Percentiles rank a stretch among this genome's conserved stretches.
phyloP scores from a whole-genome alignment of 2,888 invertebrate genomes.

The Resseliella maxima region DNA sequence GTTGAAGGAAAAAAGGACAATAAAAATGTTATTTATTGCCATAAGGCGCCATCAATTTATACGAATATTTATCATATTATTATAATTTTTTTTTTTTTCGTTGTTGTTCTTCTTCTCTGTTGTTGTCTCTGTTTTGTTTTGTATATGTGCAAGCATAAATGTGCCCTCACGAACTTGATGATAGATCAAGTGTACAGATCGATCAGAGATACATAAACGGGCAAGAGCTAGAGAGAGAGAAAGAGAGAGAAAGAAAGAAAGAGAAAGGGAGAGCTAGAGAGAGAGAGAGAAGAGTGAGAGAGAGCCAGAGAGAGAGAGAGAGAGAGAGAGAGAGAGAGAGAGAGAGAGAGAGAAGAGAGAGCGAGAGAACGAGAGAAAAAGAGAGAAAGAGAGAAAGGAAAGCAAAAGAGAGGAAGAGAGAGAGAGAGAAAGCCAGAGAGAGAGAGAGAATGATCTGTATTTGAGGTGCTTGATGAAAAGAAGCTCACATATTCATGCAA shows the following conservation, averaged over 20 bases:
- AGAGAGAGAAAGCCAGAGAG: no score
- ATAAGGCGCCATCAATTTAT: conserved; percentile 56
- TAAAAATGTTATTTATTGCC: conserved; percentile 54
- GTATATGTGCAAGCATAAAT: neutral
- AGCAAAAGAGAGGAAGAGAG: no score
- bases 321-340: no score
- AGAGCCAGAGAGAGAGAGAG: no score
- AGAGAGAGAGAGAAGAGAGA: no score
- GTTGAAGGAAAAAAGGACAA: conserved; percentile 47
- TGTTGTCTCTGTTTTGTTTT: neutral
- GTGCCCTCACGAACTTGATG: conserved; percentile 26
- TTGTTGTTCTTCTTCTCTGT: no score
- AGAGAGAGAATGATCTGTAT: neutral
- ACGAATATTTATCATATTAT: conserved; percentile 56
- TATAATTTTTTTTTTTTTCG: conserved; percentile 49
- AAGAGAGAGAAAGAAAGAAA: no score
- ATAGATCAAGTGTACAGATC: conserved; percentile 42
- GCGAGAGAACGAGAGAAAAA: neutral
- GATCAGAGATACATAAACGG: neutral
- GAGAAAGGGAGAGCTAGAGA: no score
- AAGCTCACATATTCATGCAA: neutral
- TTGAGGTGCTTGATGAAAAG: neutral
- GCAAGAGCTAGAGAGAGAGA: neutral
- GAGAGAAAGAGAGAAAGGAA: no score
- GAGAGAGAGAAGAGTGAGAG: no score